Evolutionary conservation across 2,797 vertebrate genomes (phyloP).

Genomic region (Sciurus carolinensis): DNA sequence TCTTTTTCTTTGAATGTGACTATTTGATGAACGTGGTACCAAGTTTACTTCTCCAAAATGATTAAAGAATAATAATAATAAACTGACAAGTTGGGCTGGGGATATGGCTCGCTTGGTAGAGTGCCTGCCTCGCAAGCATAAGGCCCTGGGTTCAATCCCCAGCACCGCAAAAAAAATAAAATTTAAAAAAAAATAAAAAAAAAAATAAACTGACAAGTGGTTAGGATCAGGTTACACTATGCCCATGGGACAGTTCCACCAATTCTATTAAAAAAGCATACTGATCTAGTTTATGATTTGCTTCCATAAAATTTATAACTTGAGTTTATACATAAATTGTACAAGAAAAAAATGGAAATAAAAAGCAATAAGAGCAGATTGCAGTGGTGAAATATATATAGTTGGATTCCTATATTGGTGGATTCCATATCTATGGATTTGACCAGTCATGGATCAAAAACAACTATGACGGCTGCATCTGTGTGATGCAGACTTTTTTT

Average conservation of each 20-base stretch:
- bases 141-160: no score
- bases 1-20: slow-evolving; percentile 50
- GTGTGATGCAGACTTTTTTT: neutral
- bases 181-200: no score
- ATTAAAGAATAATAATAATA: no score
- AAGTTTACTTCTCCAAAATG: slow-evolving; percentile 47
- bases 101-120: no score
- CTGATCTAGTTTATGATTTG: slow-evolving; percentile 24
- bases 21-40: slow-evolving; percentile 2
- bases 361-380: slow-evolving; percentile 9
- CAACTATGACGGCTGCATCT: neutral
- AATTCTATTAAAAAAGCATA: slow-evolving; percentile 53
- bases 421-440: neutral
- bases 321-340: slow-evolving; percentile 64
- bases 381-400: slow-evolving; percentile 7
- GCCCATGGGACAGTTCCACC: neutral
- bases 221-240: neutral
- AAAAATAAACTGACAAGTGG: neutral
- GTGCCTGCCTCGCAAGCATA: no score
- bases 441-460: neutral
- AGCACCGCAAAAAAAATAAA: no score
- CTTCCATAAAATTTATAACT: slow-evolving; percentile 9
- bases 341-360: slow-evolving; percentile 55
- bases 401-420: neutral
- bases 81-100: no score